phyloP scores from a whole-genome alignment of 2,797 vertebrate species.

The Nasua narica region DNA sequence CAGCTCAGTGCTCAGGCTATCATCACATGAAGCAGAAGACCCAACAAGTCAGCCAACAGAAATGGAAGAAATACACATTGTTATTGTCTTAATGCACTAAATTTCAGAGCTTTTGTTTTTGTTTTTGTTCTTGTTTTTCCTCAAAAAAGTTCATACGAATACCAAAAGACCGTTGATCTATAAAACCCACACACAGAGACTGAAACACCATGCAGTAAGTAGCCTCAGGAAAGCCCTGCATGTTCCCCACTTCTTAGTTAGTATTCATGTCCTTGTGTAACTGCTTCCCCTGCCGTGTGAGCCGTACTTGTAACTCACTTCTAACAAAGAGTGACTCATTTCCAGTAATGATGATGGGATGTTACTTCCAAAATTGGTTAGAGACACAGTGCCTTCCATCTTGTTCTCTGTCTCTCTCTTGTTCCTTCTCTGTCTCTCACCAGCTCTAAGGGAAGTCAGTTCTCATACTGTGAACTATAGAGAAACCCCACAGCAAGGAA shows the following conservation, averaged over 20 bases:
- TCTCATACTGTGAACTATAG: background rate
- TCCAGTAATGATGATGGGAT: background rate
- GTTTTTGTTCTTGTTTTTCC: background rate
- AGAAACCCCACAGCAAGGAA: background rate
- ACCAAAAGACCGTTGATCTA: background rate
- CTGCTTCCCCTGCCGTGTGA: too few species aligned
- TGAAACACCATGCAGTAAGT: background rate
- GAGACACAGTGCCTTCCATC: background rate
- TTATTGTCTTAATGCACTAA: background rate
- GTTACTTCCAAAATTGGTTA: background rate
- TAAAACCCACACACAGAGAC: background rate
- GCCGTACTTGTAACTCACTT: background rate
- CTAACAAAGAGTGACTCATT: background rate
- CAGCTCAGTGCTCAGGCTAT: too few species aligned
- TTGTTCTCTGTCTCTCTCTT: background rate
- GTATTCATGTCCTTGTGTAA: background rate
- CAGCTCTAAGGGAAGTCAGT: background rate
- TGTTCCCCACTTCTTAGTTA: background rate
- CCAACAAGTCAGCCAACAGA: background rate
- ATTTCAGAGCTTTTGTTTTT: too few species aligned
- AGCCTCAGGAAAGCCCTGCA: rapidly evolving
- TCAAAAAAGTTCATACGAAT: background rate
- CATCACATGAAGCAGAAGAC: background rate
- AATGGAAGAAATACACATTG: rapidly evolving
- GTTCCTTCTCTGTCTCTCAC: background rate